Conservation (phyloP, 1,140 invertebrate species). For the Caenorhabditis latens region DNA sequence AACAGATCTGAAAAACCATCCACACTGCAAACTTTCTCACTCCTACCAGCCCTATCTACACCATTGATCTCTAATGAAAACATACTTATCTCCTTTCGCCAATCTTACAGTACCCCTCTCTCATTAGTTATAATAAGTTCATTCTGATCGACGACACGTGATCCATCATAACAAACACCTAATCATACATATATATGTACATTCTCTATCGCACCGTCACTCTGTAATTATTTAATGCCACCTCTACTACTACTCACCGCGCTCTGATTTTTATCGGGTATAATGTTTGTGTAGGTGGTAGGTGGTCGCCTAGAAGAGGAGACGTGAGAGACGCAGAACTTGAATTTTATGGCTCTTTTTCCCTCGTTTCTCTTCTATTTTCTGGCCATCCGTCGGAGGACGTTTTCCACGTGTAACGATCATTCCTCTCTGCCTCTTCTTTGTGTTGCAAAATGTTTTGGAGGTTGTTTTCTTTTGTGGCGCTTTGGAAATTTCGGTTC, state of each 20-base stretch:
- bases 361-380: background rate
- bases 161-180: slow-evolving; percentile 49
- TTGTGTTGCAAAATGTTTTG: too few relatives aligned
- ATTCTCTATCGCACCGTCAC: background rate
- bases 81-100: too few relatives aligned
- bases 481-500: too few relatives aligned
- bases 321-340: background rate
- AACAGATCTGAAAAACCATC: too few relatives aligned
- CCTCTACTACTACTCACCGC: background rate
- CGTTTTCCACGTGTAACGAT: background rate
- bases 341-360: slow-evolving; percentile 20
- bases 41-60: too few relatives aligned
- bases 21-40: too few relatives aligned
- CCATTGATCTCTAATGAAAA: too few relatives aligned
- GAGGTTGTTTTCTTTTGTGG: too few relatives aligned
- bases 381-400: background rate
- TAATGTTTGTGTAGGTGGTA: background rate
- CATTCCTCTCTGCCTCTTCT: background rate
- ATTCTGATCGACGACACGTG: background rate
- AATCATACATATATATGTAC: background rate
- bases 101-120: too few relatives aligned
- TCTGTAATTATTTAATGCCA: slow-evolving; percentile 1
- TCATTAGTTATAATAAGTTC: background rate
- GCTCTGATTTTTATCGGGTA: background rate
- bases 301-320: background rate